These are phyloP conservation scores for Tupaia chinensis DNA, from an alignment of 2,113 vertebrate genomes.

Conservation along the genomic window DNA sequence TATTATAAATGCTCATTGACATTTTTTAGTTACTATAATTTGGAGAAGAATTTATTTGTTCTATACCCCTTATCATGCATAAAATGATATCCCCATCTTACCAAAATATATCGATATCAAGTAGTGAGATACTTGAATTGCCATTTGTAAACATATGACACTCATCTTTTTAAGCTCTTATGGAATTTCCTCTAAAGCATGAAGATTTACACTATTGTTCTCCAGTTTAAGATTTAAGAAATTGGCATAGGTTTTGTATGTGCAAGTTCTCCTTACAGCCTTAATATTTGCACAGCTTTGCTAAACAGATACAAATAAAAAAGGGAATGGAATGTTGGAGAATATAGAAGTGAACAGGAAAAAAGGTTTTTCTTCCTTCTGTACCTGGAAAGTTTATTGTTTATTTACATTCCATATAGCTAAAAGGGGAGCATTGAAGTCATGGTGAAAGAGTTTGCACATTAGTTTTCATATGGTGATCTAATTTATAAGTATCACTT, in stretches of 20 bases:
- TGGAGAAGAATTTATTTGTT: slow-evolving; percentile 54
- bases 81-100: slow-evolving; percentile 56
- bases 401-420: not conserved
- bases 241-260: slow-evolving; percentile 51
- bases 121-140: slow-evolving; percentile 54
- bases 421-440: slow-evolving; percentile 35
- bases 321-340: slow-evolving; percentile 48
- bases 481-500: slow-evolving; percentile 52
- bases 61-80: not conserved
- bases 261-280: slow-evolving; percentile 39
- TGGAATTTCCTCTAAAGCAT: slow-evolving; percentile 53
- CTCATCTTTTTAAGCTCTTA: slow-evolving; percentile 42
- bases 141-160: slow-evolving; percentile 42
- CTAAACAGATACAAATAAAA: slow-evolving; percentile 62
- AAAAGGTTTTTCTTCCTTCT: slow-evolving; percentile 55
- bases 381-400: slow-evolving; percentile 19
- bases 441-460: slow-evolving; percentile 7
- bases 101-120: slow-evolving; percentile 45
- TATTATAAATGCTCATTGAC: slow-evolving; percentile 61
- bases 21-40: slow-evolving; percentile 71
- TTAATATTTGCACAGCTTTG: slow-evolving; percentile 52
- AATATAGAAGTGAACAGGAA: slow-evolving; percentile 46
- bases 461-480: slow-evolving; percentile 24
- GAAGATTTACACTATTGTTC: slow-evolving; percentile 41
- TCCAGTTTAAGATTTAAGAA: slow-evolving; percentile 60